phyloP scores from a whole-genome alignment of 2,797 vertebrate species.

The Chrysocyon brachyurus region DNA sequence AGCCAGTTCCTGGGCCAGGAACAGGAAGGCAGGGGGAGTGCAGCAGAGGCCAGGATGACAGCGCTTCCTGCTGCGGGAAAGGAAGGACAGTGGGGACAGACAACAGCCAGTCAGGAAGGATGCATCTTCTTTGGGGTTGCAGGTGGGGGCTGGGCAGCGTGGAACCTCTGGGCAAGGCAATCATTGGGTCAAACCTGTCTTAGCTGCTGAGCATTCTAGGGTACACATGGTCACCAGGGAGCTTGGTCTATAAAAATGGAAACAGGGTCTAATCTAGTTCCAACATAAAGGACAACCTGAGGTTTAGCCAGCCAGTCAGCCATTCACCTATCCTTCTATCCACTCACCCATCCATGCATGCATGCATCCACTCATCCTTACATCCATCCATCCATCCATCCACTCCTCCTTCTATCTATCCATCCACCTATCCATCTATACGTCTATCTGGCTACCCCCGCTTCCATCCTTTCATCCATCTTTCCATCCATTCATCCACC shows the following conservation, averaged over 20 bases:
- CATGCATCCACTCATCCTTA: background rate
- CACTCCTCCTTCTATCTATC: background rate
- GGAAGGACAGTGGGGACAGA: slow-evolving; percentile 86
- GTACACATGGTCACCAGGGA: background rate
- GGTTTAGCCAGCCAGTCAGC: background rate
- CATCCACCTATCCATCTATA: background rate
- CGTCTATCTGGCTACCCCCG: too few relatives aligned
- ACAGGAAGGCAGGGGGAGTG: slow-evolving; percentile 89
- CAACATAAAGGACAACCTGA: background rate
- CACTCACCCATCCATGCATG: background rate
- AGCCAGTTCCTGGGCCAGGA: slow-evolving; percentile 90
- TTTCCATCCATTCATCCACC: background rate
- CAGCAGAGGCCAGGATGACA: slow-evolving; percentile 88
- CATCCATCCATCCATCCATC: background rate
- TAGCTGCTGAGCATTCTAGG: background rate
- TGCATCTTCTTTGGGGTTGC: slow-evolving; percentile 43
- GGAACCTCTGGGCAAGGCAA: background rate
- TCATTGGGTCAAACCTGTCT: background rate
- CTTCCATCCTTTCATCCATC: too few relatives aligned
- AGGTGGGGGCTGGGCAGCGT: slow-evolving; percentile 62
- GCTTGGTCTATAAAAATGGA: background rate
- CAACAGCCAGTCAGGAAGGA: slow-evolving; percentile 80
- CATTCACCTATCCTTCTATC: background rate
- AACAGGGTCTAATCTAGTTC: background rate
- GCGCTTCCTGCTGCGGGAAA: slow-evolving; percentile 88